A percentile compares a stretch with the other conserved stretches of the same genome.
These are phyloP conservation scores for Emys orbicularis DNA, from an alignment of 2,797 vertebrate genomes.

Conservation along the genomic window DNA sequence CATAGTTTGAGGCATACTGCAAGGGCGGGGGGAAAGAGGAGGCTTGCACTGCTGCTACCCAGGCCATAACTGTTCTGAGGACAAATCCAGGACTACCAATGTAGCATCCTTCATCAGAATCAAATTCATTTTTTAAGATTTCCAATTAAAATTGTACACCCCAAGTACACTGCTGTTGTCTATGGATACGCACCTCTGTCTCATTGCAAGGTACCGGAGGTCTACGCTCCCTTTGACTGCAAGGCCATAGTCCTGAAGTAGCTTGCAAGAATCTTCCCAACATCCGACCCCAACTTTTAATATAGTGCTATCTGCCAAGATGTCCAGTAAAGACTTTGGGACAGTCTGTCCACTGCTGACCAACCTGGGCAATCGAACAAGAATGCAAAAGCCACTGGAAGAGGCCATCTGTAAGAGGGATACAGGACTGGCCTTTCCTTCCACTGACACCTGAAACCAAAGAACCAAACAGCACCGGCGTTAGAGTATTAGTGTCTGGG, in stretches of 20 bases:
- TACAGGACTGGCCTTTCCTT: conserved; percentile 87
- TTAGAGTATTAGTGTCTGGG: neutral
- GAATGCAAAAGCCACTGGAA: conserved; percentile 89
- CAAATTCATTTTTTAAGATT: neutral
- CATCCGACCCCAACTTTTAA: conserved; percentile 96
- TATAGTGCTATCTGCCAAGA: conserved; percentile 86
- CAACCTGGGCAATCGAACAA: conserved; percentile 89
- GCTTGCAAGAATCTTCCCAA: conserved; percentile 92
- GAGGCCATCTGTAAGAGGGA: conserved; percentile 94
- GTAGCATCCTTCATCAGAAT: neutral
- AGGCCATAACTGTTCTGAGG: neutral
- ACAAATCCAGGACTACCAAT: neutral
- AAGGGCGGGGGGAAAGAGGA: neutral
- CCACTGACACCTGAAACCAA: conserved; percentile 87
- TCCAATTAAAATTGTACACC: neutral
- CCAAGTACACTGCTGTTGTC: neutral
- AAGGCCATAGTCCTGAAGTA: conserved; percentile 90
- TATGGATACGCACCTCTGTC: conserved; percentile 85
- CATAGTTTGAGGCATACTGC: neutral
- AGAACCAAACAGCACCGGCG: conserved; percentile 14
- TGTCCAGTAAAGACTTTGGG: conserved; percentile 85
- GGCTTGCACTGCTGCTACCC: neutral
- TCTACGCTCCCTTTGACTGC: conserved; percentile 88
- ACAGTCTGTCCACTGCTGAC: conserved; percentile 77
- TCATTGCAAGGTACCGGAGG: conserved; percentile 91